Evolutionary conservation across 2,888 invertebrate genomes (phyloP).

Genomic region (Limnephilus lunatus): DNA sequence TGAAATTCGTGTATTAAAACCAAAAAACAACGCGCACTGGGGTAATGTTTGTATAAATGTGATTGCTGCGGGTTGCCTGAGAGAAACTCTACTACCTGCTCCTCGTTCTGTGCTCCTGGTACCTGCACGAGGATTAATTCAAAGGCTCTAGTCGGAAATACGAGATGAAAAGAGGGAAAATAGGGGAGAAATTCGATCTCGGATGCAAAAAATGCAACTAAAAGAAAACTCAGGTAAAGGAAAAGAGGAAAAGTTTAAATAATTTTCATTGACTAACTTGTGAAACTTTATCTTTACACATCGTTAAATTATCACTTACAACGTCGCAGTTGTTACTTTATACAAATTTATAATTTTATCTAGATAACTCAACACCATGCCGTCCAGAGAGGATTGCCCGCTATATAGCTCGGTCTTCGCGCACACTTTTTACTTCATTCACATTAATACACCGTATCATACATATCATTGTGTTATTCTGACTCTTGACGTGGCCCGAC

Average conservation of each 20-base stretch:
- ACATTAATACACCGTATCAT: no score
- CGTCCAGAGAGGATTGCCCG: no score
- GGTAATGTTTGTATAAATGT: neutral
- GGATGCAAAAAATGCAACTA: neutral
- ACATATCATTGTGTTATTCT: no score
- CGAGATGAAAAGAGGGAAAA: neutral
- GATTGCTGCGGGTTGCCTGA: neutral
- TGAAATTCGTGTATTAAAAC: neutral
- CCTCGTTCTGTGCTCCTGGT: neutral
- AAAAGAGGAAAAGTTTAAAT: neutral
- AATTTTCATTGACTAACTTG: neutral
- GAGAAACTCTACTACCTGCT: neutral
- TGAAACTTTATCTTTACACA: neutral
- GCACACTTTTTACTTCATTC: no score
- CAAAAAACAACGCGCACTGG: neutral
- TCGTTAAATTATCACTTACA: neutral
- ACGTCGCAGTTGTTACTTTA: neutral
- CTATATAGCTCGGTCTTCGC: no score
- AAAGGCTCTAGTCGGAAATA: neutral
- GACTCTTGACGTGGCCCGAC: no score
- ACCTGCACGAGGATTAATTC: neutral
- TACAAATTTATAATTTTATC: neutral
- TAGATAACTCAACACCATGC: no score
- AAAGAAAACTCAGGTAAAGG: neutral
- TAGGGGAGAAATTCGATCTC: neutral